These are phyloP conservation scores for Lateolabrax maculatus DNA, from an alignment of 2,797 vertebrate genomes.

Conservation along the genomic window DNA sequence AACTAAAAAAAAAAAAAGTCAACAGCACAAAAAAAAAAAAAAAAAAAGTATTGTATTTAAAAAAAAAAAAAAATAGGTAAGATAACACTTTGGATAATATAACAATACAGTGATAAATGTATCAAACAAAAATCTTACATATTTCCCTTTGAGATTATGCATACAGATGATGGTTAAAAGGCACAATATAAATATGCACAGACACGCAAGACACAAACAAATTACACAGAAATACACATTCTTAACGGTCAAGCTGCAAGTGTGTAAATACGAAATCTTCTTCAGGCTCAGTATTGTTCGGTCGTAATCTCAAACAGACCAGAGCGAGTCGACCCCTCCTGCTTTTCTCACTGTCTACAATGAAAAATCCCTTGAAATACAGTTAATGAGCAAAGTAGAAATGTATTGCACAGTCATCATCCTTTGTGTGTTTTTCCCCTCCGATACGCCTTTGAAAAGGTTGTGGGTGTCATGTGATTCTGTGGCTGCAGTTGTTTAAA, in stretches of 20 bases:
- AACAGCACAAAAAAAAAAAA: slow-evolving; percentile 33
- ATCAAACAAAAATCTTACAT: slow-evolving; percentile 66
- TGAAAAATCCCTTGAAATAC: slow-evolving; percentile 39
- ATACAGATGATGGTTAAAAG: slow-evolving; percentile 80
- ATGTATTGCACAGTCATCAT: slow-evolving; percentile 77
- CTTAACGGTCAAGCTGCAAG: slow-evolving; percentile 84
- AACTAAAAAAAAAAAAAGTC: slow-evolving; percentile 18
- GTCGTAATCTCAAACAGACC: slow-evolving; percentile 66
- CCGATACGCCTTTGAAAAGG: not conserved
- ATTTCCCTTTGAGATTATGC: slow-evolving; percentile 82
- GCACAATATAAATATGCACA: slow-evolving; percentile 87
- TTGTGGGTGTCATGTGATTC: not conserved
- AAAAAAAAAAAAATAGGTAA: slow-evolving; percentile 54
- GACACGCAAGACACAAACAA: slow-evolving; percentile 62
- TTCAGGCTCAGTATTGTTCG: slow-evolving; percentile 85
- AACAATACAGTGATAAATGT: slow-evolving; percentile 66
- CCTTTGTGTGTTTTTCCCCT: slow-evolving; percentile 12
- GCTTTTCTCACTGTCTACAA: slow-evolving; percentile 4
- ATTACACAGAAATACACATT: slow-evolving; percentile 79
- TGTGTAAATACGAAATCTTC: slow-evolving; percentile 68
- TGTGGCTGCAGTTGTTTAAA: not conserved
- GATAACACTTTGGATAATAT: slow-evolving; percentile 77
- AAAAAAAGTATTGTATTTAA: slow-evolving; percentile 33
- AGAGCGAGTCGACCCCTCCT: slow-evolving; percentile 14
- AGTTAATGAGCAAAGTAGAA: slow-evolving; percentile 57